These are phyloP conservation scores for Anguilla rostrata DNA, from an alignment of 2,113 vertebrate genomes.

Conservation along the genomic window DNA sequence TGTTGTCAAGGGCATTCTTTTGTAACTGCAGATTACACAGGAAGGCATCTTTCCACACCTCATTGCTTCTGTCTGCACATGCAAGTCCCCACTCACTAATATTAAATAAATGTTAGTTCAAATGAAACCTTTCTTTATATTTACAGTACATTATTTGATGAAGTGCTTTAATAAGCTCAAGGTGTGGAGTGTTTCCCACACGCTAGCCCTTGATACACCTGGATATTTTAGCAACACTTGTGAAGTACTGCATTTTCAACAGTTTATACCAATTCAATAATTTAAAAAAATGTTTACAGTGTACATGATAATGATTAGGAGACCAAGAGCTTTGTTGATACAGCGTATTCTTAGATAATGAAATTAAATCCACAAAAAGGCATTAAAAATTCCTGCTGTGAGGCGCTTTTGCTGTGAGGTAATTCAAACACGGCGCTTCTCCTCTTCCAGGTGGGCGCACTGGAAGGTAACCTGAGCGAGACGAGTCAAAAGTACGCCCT, in stretches of 20 bases:
- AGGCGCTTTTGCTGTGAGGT: neutral
- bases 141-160: neutral
- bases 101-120: neutral
- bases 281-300: neutral
- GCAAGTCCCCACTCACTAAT: neutral
- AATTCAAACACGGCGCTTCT: neutral
- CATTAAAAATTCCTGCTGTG: no score
- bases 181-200: neutral
- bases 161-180: neutral
- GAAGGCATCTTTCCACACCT: constrained; percentile 15
- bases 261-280: neutral
- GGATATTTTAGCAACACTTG: neutral
- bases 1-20: constrained; percentile 27
- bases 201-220: neutral
- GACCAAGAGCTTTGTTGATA: neutral
- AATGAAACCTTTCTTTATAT: neutral
- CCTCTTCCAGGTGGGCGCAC: constrained; percentile 53
- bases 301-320: neutral
- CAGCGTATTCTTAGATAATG: neutral
- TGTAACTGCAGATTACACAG: neutral
- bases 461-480: constrained; percentile 70
- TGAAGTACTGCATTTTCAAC: neutral
- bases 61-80: neutral
- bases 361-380: neutral
- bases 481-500: constrained; percentile 62